Conservation (phyloP, 2,888 invertebrate genomes). For the Pachycephus smyrnensis region DNA sequence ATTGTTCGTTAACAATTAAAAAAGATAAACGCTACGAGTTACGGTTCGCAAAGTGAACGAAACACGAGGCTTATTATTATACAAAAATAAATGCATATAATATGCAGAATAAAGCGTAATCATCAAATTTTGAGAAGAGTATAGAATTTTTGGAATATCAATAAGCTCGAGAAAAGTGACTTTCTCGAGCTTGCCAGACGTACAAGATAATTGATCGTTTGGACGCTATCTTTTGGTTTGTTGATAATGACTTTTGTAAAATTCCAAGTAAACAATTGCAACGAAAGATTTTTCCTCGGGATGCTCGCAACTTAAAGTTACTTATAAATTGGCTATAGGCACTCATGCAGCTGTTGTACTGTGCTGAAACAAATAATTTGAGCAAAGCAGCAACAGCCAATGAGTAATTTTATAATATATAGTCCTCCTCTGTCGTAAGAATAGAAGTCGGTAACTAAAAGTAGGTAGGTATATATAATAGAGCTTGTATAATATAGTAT, state of each 20-base stretch:
- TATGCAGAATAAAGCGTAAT: background rate
- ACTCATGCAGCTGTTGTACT: conserved; percentile 37
- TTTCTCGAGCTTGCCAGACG: background rate
- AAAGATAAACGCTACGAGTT: background rate
- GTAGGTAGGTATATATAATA: conserved; percentile 54
- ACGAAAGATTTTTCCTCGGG: background rate
- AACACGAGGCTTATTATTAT: background rate
- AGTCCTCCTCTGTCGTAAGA: conserved; percentile 55
- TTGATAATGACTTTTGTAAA: background rate
- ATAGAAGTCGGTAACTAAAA: conserved; percentile 61
- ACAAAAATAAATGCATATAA: background rate
- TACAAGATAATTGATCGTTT: background rate
- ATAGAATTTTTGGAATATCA: no score
- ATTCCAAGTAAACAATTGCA: background rate
- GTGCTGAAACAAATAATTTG: conserved; percentile 28
- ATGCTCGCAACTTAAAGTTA: conserved; percentile 8
- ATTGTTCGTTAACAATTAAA: background rate
- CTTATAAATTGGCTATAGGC: conserved; percentile 49
- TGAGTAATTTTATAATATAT: conserved; percentile 39
- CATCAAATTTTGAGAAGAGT: background rate
- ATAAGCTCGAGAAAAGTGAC: background rate
- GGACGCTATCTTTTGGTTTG: background rate
- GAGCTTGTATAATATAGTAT: conserved; percentile 55
- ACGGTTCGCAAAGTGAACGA: background rate
- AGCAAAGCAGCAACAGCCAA: conserved; percentile 32